Evolutionary conservation across 2,113 vertebrate species (phyloP), one percentile per base, ranked within the genome.

Genomic region (Tragelaphus strepsiceros): DNA sequence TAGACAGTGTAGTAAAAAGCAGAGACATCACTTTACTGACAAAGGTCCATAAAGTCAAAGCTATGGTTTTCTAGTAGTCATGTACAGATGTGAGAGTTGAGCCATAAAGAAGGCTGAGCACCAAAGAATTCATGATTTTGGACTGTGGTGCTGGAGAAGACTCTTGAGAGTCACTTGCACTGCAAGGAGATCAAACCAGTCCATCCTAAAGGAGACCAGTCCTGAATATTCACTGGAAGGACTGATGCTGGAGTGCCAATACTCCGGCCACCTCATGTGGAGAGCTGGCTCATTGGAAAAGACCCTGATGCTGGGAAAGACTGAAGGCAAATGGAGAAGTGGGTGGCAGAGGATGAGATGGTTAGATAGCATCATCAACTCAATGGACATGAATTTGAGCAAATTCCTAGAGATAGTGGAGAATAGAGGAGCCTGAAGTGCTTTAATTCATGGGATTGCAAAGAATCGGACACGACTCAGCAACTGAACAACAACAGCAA

Each of bases 401-500:
- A 71, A 71, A 39, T 39, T 39, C n/a, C 1, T 1, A 19, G n/a
- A 22, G 21, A 71, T 13, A 14, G 11, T 43, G 22, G 67, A 74
- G 35, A 9, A 43, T 15, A 77, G 39, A 14, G 22, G 22, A 77
- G 71, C 12, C 39, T 43, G 6, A 26, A 14, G 39, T 26, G 35
- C 12, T 77, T 3, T 43, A 74, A 74, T 74, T 74, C 35, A 43
- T 77, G 71, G 35, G 35, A 11, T 77, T 43, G 21, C 22, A 26
- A 77, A 43, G 22, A 26, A 77, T 43, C 1, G 0, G 39, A 43
- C 39, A 43, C 0, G 6, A 14, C 71, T 77, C 39, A 77, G 22
- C 39, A 43, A 26, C 71, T 77, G 71, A 43, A 77, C 13, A 43
- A 71, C 64, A 71, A 26, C 71, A 43, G 35, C 35, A 43, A 59